A percentile compares a stretch with the other conserved stretches of the same genome.
Evolutionary conservation across 2,113 vertebrate species (phyloP).

Genomic region (Murina feae): DNA sequence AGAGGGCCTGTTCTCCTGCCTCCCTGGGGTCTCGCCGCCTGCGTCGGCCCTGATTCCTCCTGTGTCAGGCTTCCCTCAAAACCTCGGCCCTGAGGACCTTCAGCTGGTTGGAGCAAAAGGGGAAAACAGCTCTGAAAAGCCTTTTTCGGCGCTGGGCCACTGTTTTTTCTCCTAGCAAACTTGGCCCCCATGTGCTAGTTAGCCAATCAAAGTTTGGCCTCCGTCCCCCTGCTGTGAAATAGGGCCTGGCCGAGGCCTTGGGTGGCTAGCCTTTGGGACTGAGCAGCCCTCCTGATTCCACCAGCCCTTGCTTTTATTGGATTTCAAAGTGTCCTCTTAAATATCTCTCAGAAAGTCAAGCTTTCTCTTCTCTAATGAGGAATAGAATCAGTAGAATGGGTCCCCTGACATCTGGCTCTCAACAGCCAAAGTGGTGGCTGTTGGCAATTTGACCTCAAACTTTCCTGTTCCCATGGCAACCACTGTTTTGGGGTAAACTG

Average conservation of each 20-base stretch:
- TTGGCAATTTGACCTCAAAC: background rate
- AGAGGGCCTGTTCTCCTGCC: too few species aligned
- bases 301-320: background rate
- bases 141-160: background rate
- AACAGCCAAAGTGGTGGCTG: background rate
- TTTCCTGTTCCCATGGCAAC: background rate
- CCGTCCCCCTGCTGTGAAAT: background rate
- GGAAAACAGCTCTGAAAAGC: background rate
- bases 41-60: background rate
- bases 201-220: conserved; percentile 14
- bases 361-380: background rate
- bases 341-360: background rate
- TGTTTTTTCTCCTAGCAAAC: conserved; percentile 26
- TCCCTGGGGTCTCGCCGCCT: background rate
- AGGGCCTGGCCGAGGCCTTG: background rate
- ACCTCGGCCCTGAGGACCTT: background rate
- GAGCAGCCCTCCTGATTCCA: background rate
- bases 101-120: background rate
- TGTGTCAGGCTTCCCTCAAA: background rate
- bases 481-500: conserved; percentile 39
- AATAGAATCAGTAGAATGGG: background rate
- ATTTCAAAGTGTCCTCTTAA: background rate
- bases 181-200: background rate
- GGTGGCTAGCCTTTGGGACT: background rate
- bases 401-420: background rate